Conservation (phyloP, 2,888 invertebrate genomes). For the Sturmia bella region DNA sequence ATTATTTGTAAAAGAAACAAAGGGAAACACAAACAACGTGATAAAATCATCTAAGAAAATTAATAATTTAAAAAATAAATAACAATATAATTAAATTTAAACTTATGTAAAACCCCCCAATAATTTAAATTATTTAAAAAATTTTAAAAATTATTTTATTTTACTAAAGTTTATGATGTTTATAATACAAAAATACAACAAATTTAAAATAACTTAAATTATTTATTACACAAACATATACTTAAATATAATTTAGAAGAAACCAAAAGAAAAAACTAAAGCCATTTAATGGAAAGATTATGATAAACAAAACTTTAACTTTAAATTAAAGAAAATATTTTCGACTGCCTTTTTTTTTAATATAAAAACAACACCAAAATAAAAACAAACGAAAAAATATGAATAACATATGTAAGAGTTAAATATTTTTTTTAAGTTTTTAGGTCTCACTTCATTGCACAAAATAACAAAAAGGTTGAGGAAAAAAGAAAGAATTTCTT, state of each 20-base stretch:
- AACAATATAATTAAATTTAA: constrained; percentile 42
- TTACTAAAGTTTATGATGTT: constrained; percentile 42
- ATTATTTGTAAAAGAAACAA: constrained; percentile 73
- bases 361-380: constrained; percentile 49
- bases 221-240: constrained; percentile 26
- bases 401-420: constrained; percentile 56
- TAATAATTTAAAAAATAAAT: constrained; percentile 70
- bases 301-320: constrained; percentile 66
- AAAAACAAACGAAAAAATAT: constrained; percentile 68
- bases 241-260: constrained; percentile 42
- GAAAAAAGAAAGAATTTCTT: no score
- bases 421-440: constrained; percentile 4
- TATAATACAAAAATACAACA: constrained; percentile 23
- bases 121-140: constrained; percentile 21
- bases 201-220: constrained; percentile 58
- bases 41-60: constrained; percentile 73
- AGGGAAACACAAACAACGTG: constrained; percentile 77
- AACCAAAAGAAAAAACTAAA: constrained; percentile 21
- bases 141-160: constrained; percentile 26
- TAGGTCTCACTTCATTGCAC: neutral
- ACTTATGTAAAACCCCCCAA: constrained; percentile 21
- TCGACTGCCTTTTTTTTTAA: constrained; percentile 78
- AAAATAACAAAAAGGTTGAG: no score
- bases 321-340: constrained; percentile 63
- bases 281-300: constrained; percentile 17